Evolutionary conservation across 2,797 vertebrate species (phyloP).

Genomic region (Eremophila alpestris): DNA sequence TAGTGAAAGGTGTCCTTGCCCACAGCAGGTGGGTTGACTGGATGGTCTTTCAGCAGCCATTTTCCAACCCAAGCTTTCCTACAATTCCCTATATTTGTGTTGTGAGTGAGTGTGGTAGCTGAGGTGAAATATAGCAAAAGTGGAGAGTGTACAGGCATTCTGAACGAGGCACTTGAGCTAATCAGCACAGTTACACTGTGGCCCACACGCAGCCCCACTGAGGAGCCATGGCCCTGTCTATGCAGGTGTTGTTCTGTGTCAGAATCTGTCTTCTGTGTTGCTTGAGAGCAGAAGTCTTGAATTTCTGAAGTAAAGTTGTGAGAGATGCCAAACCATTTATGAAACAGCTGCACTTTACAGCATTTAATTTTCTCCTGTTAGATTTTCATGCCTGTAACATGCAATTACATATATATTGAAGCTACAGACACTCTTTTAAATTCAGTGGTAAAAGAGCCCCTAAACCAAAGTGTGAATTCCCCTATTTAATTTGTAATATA

Average conservation of each 20-base stretch:
- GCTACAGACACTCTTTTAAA: slow-evolving; percentile 24
- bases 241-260: not conserved
- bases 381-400: slow-evolving; percentile 23
- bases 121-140: not conserved
- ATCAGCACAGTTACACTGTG: not conserved
- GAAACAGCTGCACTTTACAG: not conserved
- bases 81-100: not conserved
- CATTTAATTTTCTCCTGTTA: slow-evolving; percentile 8
- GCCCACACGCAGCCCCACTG: not conserved
- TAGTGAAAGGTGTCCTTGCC: not conserved
- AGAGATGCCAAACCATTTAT: not conserved
- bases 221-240: not conserved
- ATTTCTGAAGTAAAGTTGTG: not conserved
- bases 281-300: not conserved
- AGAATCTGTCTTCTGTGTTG: not conserved
- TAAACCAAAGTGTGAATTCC: slow-evolving; percentile 11
- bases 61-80: not conserved
- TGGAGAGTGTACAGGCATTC: not conserved
- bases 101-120: not conserved
- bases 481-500: slow-evolving; percentile 62
- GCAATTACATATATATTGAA: slow-evolving; percentile 20
- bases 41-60: not conserved
- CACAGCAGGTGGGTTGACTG: not conserved
- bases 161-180: not conserved
- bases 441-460: not conserved